Base-by-base conservation (phyloP, 2,888 invertebrate species). In the Enchytraeus crypticus region DNA sequence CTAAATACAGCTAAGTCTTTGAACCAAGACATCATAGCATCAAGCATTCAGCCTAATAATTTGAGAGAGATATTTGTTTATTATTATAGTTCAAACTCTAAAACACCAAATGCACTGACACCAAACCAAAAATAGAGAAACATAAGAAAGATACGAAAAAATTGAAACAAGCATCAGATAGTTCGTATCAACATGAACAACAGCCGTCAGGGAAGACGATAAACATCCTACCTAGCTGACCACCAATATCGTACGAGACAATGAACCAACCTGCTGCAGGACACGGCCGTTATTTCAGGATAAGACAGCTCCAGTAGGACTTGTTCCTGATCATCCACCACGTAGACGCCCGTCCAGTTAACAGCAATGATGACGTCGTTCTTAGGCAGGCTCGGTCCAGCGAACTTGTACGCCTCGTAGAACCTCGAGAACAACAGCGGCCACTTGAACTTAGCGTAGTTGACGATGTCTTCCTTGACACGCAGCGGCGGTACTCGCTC, bases 361-460 rank as follows among this genome's bases (percentile, higher is more conserved):
- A 99, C 97, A 2, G 98, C 98, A 72, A 99, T 95, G 63, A 99
- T 97, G 5, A 97, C 96, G 81, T 98, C 97, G 79, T 98, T 98
- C 81, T 97, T 97, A n/a, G 97, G 97, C 69, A 98, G 83, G 82
- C 95, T 93, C 0, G 98, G 97, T 1, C 97, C 97, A 62, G 80
- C 77, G 67, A 79, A 79, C 66, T 93, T 85, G 75, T 95, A 92
- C 0, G 97, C 97, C 81, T 98, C 97, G 76, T 97, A 98, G 80
- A 98, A 97, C 18, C 96, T 84, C 0, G 97, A 97, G 80, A 98
- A 98, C 11, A 97, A 82, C 67, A 98, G 81, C 0, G 98, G 98
- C 98, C 98, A 98, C 80, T 96, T 96, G 80, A 92, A 92, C 81
- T 96, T 96, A 21, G 97, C 96, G 79, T 95, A 97, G 75, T 93